A percentile compares a stretch with the other conserved stretches of the same genome.
Conservation (phyloP, 2,113 vertebrate species). For the Lethenteron reissneri region DNA sequence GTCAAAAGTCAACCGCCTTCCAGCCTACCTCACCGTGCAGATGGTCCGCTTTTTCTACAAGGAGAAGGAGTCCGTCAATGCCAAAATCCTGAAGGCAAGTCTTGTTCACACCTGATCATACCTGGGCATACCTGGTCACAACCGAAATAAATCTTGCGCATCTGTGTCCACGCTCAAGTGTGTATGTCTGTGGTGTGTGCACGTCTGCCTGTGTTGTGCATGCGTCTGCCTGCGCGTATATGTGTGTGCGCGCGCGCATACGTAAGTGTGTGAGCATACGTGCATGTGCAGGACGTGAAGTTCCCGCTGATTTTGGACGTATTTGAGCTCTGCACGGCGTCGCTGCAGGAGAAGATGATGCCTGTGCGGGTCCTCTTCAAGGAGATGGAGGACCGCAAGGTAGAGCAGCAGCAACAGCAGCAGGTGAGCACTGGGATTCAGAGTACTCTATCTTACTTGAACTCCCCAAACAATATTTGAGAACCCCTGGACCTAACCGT, state of each 20-base stretch:
- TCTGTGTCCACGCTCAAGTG: too few relatives aligned
- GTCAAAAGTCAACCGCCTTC: conserved; percentile 85
- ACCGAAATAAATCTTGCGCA: too few relatives aligned
- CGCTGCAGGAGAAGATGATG: conserved; percentile 83
- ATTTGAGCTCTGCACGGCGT: conserved; percentile 67
- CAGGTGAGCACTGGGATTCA: conserved; percentile 24
- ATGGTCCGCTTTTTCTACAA: conserved; percentile 99
- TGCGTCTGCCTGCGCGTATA: too few relatives aligned
- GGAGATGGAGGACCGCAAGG: conserved; percentile 73
- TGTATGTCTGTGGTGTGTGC: too few relatives aligned
- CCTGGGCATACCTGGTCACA: too few relatives aligned
- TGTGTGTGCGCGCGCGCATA: too few relatives aligned
- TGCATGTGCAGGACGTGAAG: conserved; percentile 57
- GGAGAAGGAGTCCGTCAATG: conserved; percentile 96
- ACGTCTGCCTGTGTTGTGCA: too few relatives aligned
- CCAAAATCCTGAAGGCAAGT: conserved; percentile 91
- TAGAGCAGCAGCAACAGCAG: conserved; percentile 43
- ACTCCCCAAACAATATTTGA: too few relatives aligned
- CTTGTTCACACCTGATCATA: neutral
- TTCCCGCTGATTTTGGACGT: conserved; percentile 98
- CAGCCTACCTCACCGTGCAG: conserved; percentile 83
- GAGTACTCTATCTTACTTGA: neutral
- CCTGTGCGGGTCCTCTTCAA: conserved; percentile 75
- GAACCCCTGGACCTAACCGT: too few relatives aligned
- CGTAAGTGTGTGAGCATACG: too few relatives aligned